Base-by-base conservation (phyloP, 2,888 invertebrate species). In the Tenthredo amoena region DNA sequence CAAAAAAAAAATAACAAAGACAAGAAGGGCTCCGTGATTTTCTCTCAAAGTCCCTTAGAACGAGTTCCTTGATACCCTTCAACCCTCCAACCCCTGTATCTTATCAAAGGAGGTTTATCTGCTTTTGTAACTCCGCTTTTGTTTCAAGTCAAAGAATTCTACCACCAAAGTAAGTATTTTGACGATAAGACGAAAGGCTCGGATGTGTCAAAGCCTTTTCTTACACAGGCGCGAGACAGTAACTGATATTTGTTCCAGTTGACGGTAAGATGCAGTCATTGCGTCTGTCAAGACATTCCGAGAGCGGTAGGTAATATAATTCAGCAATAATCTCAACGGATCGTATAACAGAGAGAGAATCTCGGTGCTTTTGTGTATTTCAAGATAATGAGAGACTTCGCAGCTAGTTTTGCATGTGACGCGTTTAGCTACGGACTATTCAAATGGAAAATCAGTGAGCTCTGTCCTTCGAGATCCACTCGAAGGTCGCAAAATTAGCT, bases 401-500 rank as follows among this genome's bases (percentile, higher is more conserved):
- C 15, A 7, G 15, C 18, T 0, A 31, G 1, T 37, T 71, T 71
- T 71, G 18, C 9, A 37, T 71, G 18, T 71, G 12, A 71, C 37
- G 18, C 37, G 37, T 37, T 34, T 71, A 37, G 71, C 37, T 71
- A 6, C 71, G 6, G 18, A 12, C 34, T 40, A 71, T 71, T 71
- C 18, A 71, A 71, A 71, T 71, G 71, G n/a, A 71, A 71, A 71
- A 68, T 34, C 5, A n/a, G 68, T 31, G 15, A 31, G 31, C 31
- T 26, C 9, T 26, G 31, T 31, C 34, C 68, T 68, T 3, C 68
- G 34, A 31, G 68, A 31, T 15, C 31, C 21, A 26, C 68, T 68
- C 68, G 68, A 34, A 68, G 68, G 68, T 68, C 31, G 68, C 68
- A 18, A 18, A 34, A 71, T 71, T 37, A 71, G 7, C 37, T 71